Base-by-base conservation (phyloP, 2,113 vertebrate species). In the Halcyon malimbica region DNA sequence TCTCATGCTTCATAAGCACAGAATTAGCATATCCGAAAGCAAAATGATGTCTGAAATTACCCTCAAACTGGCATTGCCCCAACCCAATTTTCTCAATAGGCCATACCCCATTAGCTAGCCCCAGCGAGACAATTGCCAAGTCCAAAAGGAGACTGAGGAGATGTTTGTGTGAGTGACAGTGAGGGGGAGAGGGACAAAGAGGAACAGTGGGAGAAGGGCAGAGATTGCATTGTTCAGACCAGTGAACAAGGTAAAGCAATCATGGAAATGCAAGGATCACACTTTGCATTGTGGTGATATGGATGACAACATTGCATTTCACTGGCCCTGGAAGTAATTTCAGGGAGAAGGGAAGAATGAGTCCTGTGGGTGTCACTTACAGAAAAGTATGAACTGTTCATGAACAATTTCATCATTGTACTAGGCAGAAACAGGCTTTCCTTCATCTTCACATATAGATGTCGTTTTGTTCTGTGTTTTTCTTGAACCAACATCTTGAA, bases 391-490 rank as follows among this genome's bases (percentile, higher is more conserved):
- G 73, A 90, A 89, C 29, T 18, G 56, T 73, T 94, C 78, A 74
- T 10, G 54, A 91, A 94, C 88, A 87, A 25, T 91, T 93, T 96
- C 71, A 64, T 85, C 42, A 35, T 42, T 93, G 86, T 91, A 17
- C 33, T 93, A 51, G 16, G 79, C 90, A 91, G 78, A 87, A 93
- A 83, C 60, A 96, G 42, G 24, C 73, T 89, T 67, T 89, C 71
- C 88, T 97, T 91, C 76, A 78, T 74, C 76, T 88, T 95, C 86
- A 87, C 46, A 69, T 69, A 93, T 44, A 76, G 80, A 94, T 89
- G 90, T 76, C 5, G 6, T 97, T 97, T 96, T 96, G 94, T 95
- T 87, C 81, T n/a, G n/a, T 83, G 92, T 89, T 84, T 93, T 71
- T 91, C 87, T 95, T 86, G 86, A 93, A 89, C 63, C 93, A 91